Percentiles rank a stretch among this genome's conserved stretches.
phyloP scores from a whole-genome alignment of 2,113 vertebrate genomes.

The Romanogobio albipinnatus region DNA sequence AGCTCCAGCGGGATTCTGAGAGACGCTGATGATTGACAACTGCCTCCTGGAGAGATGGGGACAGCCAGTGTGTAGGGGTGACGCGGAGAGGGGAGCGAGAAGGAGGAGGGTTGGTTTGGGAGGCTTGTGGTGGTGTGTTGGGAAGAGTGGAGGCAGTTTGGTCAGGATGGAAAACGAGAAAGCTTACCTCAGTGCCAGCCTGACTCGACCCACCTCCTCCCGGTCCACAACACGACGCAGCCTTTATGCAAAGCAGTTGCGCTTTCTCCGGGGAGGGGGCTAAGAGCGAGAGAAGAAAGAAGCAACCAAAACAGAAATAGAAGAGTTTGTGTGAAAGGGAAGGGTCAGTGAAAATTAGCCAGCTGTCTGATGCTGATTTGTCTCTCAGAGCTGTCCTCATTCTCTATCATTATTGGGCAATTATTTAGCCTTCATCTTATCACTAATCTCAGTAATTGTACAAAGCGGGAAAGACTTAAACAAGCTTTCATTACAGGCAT shows the following conservation, averaged over 20 bases:
- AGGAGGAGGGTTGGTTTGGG: constrained; percentile 48
- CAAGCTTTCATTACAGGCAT: constrained; percentile 24
- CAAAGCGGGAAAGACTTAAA: constrained; percentile 18
- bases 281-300: constrained; percentile 46
- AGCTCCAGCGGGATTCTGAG: constrained; percentile 90
- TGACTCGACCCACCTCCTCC: constrained; percentile 52
- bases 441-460: constrained; percentile 29
- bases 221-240: constrained; percentile 35
- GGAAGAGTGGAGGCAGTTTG: constrained; percentile 56
- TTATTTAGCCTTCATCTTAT: constrained; percentile 26
- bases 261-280: constrained; percentile 61
- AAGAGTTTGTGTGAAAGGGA: constrained; percentile 36
- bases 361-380: constrained; percentile 28
- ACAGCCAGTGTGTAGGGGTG: constrained; percentile 65
- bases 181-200: constrained; percentile 49
- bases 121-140: constrained; percentile 45
- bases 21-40: constrained; percentile 94
- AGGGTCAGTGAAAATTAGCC: constrained; percentile 38
- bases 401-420: constrained; percentile 14
- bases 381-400: constrained; percentile 1
- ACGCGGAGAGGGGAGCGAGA: constrained; percentile 27
- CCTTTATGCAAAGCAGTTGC: constrained; percentile 74
- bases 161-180: constrained; percentile 57
- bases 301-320: constrained; percentile 43
- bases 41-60: constrained; percentile 92